Percentiles rank a stretch among this genome's conserved stretches.
Evolutionary conservation across 1,140 invertebrate species (phyloP).

Genomic region (Drosophila nannoptera): DNA sequence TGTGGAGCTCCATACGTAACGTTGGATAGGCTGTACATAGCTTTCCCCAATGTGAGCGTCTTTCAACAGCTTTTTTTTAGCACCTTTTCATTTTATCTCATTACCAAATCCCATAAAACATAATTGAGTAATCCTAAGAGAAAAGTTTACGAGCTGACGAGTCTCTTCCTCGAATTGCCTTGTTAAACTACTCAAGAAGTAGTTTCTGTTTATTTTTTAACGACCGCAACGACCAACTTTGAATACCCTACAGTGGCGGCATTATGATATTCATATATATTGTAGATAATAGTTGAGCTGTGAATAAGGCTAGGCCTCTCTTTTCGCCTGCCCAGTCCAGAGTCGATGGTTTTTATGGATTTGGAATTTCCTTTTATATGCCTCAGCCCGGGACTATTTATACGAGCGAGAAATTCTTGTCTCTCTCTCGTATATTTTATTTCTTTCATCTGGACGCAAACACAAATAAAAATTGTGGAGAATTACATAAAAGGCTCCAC

Average conservation of each 20-base stretch:
- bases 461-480: constrained; percentile 64
- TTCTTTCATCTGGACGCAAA: constrained; percentile 32
- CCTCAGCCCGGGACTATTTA: constrained; percentile 43
- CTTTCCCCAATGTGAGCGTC: no score
- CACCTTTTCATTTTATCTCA: constrained; percentile 8
- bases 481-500: constrained; percentile 77
- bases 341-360: constrained; percentile 16
- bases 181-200: constrained; percentile 29
- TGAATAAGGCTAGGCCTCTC: constrained; percentile 16
- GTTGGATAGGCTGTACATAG: no score
- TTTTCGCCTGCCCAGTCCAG: constrained; percentile 7
- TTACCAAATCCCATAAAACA: constrained; percentile 15
- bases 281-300: neutral
- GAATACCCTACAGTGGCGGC: constrained; percentile 1
- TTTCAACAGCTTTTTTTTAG: no score
- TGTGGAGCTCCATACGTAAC: no score
- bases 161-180: neutral
- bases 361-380: constrained; percentile 36
- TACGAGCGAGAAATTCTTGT: constrained; percentile 19
- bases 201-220: constrained; percentile 16
- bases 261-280: constrained; percentile 8
- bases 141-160: constrained; percentile 22
- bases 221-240: constrained; percentile 11
- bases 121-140: constrained; percentile 5
- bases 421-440: constrained; percentile 7